Conservation (phyloP, 1,140 invertebrate species). For the Macrosteles quadrilineatus region DNA sequence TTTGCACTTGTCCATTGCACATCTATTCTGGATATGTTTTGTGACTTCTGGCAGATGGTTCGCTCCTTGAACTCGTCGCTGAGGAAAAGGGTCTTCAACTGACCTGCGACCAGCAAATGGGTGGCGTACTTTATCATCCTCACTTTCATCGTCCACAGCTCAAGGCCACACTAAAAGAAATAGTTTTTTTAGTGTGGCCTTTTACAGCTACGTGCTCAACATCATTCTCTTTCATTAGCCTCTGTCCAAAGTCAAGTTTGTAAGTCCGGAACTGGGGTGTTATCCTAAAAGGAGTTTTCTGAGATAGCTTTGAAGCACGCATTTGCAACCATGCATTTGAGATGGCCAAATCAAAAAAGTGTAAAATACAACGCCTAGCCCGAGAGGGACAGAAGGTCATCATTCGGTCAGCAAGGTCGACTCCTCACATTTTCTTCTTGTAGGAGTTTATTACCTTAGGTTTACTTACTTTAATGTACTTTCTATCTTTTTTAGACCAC, state of each 20-base stretch:
- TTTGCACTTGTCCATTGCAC: background rate
- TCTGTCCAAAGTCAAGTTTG: background rate
- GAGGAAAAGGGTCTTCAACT: background rate
- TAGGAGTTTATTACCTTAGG: constrained; percentile 44
- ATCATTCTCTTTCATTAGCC: background rate
- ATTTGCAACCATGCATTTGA: constrained; percentile 34
- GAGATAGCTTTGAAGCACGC: constrained; percentile 16
- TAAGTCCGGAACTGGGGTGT: constrained; percentile 23
- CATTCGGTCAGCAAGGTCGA: constrained; percentile 36
- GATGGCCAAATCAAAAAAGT: constrained; percentile 36
- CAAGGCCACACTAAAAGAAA: constrained; percentile 13
- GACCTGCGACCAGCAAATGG: background rate
- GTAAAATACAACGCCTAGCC: constrained; percentile 30
- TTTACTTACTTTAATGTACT: constrained; percentile 38
- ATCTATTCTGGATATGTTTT: background rate
- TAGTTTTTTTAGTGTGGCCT: background rate
- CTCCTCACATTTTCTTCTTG: constrained; percentile 47
- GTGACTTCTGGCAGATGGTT: constrained; percentile 1
- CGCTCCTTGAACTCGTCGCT: background rate
- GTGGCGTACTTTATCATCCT: background rate
- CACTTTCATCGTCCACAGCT: too few species aligned
- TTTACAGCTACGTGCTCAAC: too few species aligned
- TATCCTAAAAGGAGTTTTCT: constrained; percentile 9
- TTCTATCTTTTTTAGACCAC: constrained; percentile 45
- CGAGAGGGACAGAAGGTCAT: constrained; percentile 37